These are phyloP conservation scores for Carduelis carduelis DNA, from an alignment of 2,797 vertebrate genomes.

Conservation along the genomic window DNA sequence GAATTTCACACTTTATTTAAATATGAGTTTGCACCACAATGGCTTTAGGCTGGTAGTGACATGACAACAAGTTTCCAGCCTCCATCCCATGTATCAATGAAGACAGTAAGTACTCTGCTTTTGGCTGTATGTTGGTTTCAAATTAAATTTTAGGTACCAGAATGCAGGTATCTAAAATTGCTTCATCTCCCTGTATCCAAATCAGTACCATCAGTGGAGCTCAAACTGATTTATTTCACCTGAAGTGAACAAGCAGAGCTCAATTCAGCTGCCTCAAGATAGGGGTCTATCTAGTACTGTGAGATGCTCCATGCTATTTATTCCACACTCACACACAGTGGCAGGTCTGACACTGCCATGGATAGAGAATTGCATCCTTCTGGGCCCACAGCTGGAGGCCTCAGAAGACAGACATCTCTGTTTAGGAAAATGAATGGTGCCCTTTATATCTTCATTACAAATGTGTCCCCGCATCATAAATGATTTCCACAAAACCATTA, in stretches of 20 bases:
- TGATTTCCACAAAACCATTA: background rate
- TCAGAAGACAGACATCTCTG: background rate
- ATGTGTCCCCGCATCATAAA: background rate
- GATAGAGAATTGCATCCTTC: background rate
- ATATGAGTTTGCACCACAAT: background rate
- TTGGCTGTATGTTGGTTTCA: background rate
- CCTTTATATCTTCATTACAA: conserved; percentile 1
- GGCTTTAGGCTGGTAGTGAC: background rate
- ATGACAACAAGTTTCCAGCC: background rate
- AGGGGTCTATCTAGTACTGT: background rate
- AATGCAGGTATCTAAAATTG: background rate
- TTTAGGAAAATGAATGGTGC: background rate
- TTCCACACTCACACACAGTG: background rate
- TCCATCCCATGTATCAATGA: background rate
- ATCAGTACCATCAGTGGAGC: background rate
- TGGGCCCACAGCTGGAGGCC: conserved; percentile 12
- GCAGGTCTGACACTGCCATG: background rate
- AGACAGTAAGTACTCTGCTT: background rate
- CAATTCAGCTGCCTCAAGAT: background rate
- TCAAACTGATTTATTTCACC: background rate
- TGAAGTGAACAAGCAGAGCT: background rate
- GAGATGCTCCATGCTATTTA: background rate
- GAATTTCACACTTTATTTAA: background rate
- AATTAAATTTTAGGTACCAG: background rate
- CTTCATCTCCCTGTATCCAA: background rate